A percentile compares a stretch with the other conserved stretches of the same genome.
These are phyloP conservation scores for Myotis yumanensis DNA, from an alignment of 2,113 vertebrate genomes.

Conservation along the genomic window DNA sequence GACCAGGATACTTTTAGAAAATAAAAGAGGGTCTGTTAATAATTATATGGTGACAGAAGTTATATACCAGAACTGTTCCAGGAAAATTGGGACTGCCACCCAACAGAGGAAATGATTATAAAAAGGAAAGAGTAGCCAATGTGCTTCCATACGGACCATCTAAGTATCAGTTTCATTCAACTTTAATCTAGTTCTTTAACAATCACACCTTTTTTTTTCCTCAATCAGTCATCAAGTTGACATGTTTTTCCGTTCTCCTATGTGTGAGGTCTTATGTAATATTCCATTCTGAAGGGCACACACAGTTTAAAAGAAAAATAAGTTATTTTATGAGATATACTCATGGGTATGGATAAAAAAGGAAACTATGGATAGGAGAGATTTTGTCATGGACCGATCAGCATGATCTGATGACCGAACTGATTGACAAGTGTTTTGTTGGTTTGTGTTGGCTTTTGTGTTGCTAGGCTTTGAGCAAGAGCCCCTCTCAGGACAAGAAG, in stretches of 20 bases:
- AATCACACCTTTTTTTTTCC: not conserved
- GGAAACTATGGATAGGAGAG: not conserved
- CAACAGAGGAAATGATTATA: not conserved
- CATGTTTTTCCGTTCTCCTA: not conserved
- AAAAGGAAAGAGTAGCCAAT: not conserved
- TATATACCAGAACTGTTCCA: not conserved
- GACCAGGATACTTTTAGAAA: not conserved
- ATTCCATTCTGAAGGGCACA: not conserved
- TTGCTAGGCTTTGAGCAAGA: conserved; percentile 79
- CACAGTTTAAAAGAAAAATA: not conserved
- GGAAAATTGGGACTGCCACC: not conserved
- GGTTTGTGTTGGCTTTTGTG: conserved; percentile 53
- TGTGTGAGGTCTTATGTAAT: not conserved
- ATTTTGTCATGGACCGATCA: not conserved
- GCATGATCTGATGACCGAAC: not conserved
- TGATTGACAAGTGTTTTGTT: not conserved
- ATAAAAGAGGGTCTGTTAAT: not conserved
- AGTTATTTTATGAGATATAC: not conserved
- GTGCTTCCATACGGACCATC: not conserved
- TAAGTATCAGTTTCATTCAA: not conserved
- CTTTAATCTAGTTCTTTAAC: not conserved
- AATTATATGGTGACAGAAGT: not conserved
- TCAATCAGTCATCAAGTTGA: not conserved
- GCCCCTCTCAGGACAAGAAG: conserved; percentile 57
- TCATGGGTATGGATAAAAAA: not conserved